Conservation (phyloP, 2,888 invertebrate species). For the Ichneumoninae sp. region DNA sequence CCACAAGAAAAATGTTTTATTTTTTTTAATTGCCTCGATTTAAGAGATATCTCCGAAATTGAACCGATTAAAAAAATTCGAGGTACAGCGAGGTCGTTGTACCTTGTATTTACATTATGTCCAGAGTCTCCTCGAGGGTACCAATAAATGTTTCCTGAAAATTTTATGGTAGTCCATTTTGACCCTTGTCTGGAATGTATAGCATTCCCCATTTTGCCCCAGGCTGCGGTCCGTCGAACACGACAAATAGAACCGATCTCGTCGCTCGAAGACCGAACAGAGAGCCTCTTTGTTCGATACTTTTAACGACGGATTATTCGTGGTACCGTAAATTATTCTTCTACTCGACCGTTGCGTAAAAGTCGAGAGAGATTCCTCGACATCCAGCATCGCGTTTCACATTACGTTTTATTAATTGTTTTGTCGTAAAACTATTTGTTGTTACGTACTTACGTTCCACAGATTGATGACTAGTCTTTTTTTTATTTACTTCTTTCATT, state of each 20-base stretch:
- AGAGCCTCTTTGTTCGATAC: constrained; percentile 55
- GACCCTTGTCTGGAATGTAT: no score
- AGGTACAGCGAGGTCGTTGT: no score
- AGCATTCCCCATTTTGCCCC: neutral
- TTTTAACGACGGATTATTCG: constrained; percentile 59
- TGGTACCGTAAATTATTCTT: constrained; percentile 41
- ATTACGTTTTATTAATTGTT: constrained; percentile 44
- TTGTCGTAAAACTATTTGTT: constrained; percentile 45
- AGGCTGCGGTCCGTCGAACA: neutral
- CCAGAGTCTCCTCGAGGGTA: neutral
- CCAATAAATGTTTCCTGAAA: neutral
- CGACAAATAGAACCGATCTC: constrained; percentile 22
- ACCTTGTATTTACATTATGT: neutral
- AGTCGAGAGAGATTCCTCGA: constrained; percentile 19
- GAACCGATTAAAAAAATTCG: no score
- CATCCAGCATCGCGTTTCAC: constrained; percentile 8
- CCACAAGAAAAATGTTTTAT: neutral
- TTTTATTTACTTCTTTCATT: neutral
- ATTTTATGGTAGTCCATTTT: neutral
- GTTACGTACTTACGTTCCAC: constrained; percentile 34
- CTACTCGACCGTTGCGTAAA: neutral
- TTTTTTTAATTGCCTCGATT: neutral
- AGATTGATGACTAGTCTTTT: constrained; percentile 9
- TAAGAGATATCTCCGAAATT: no score
- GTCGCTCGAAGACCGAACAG: constrained; percentile 49